Evolutionary conservation across 2,113 vertebrate species (phyloP), one percentile per base, ranked within the genome.

Genomic region (western clawed frog (Xenopus tropicalis)): DNA sequence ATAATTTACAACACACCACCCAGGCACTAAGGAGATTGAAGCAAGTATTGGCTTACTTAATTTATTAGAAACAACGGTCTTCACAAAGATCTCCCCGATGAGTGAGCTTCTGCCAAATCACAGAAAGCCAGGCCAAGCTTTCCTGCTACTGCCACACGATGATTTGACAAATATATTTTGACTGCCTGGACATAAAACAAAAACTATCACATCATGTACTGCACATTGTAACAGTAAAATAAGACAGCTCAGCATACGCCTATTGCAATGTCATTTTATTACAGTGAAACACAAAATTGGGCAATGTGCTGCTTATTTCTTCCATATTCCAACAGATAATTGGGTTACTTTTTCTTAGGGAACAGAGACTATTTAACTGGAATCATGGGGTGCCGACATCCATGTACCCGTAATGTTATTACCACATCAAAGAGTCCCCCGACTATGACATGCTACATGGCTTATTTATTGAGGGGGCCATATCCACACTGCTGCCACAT

Each of bases 1-100:
- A 48, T 61, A 61, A 75, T 62, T 57, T 75, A 59, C 21, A 44
- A 75, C 58, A 69, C 24, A 58, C 58, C 65, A 74, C 24, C 12
- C 72, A 43, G 54, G 44, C 57, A 52, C 65, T 69, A 75, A 69
- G 61, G 57, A 75, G 57, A 75, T 69, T 75, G 56, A 29, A 75
- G 66, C 44, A 51, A 61, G 54, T 37, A 42, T 67, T 66, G 65
- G 72, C 64, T 51, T 42, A 10, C n/a, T 61, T 72, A 23, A 67
- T 59, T 68, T 59, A 74, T 74, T 61, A 68, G 65, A 74, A 68
- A 68, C 64, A 74, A 61, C 68, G 64, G 72, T 74, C 65, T 68
- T 48, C 57, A 61, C 43, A 58, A 57, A 74, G 56, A 61, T 74
- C 56, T 74, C 72, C 72, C 65, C 68, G 42, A 59, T 61, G 72